A percentile compares a stretch with the other conserved stretches of the same genome.
These are phyloP conservation scores for Oncorhynchus clarkii DNA, from an alignment of 2,113 vertebrate genomes.

Conservation along the genomic window DNA sequence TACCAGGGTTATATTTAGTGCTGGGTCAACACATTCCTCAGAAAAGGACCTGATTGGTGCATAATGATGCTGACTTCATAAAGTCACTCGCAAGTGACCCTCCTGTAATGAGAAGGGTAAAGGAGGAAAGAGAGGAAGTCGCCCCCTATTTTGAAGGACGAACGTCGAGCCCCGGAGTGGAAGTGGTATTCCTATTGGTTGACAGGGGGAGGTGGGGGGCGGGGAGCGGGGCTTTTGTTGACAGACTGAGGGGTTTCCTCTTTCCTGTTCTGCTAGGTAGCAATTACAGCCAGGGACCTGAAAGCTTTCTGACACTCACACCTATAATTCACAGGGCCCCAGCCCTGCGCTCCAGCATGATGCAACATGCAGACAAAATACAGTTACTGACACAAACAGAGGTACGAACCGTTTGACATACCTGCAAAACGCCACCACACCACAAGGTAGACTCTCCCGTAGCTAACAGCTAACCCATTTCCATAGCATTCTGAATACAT, in stretches of 20 bases:
- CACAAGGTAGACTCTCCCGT: too few species aligned
- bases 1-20: conserved; percentile 37
- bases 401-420: not conserved
- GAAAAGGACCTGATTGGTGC: conserved; percentile 9
- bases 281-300: conserved; percentile 6
- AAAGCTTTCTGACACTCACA: conserved; percentile 8
- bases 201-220: not conserved
- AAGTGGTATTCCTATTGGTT: not conserved
- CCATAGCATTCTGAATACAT: not conserved
- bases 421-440: not conserved
- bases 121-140: conserved; percentile 2
- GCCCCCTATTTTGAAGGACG: not conserved
- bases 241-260: not conserved
- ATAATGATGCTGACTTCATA: conserved; percentile 34
- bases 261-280: not conserved
- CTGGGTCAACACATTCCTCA: conserved; percentile 31
- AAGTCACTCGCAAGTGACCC: conserved; percentile 19
- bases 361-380: conserved; percentile 2
- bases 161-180: conserved; percentile 7
- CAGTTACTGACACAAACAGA: not conserved
- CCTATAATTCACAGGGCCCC: not conserved
- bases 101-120: conserved; percentile 12
- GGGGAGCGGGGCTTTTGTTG: not conserved
- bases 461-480: not conserved
- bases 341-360: not conserved